phyloP scores from a whole-genome alignment of 2,113 vertebrate species.

The Dasyurus viverrinus region DNA sequence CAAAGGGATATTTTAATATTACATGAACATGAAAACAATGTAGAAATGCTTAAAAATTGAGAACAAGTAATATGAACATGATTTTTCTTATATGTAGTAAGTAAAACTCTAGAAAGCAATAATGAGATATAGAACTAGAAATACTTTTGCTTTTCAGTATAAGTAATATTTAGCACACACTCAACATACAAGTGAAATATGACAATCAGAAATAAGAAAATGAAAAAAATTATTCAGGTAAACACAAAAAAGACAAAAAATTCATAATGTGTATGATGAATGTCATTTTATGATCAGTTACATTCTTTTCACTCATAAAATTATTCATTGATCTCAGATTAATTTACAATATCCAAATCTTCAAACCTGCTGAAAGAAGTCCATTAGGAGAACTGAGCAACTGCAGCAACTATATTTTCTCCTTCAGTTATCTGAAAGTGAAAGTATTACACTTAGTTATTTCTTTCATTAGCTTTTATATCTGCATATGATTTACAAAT shows the following conservation, averaged over 20 bases:
- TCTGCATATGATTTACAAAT: background rate
- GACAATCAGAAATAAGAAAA: conserved; percentile 69
- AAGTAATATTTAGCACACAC: conserved; percentile 72
- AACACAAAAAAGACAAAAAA: conserved; percentile 76
- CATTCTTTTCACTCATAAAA: conserved; percentile 68
- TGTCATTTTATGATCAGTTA: conserved; percentile 77
- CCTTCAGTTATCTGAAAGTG: conserved; percentile 80
- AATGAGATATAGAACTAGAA: conserved; percentile 55
- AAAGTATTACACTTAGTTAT: conserved; percentile 51
- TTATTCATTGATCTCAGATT: conserved; percentile 78
- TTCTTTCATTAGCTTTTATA: background rate
- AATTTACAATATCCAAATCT: conserved; percentile 81
- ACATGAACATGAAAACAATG: conserved; percentile 74
- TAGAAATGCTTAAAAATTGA: conserved; percentile 67
- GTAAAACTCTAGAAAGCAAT: conserved; percentile 62
- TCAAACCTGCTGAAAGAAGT: conserved; percentile 84
- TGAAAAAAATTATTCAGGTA: conserved; percentile 78
- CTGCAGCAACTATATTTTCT: background rate
- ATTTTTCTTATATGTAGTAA: conserved; percentile 64
- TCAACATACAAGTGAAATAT: conserved; percentile 56
- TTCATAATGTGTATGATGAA: conserved; percentile 61
- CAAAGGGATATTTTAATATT: conserved; percentile 86
- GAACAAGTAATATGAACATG: conserved; percentile 68
- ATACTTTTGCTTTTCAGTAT: conserved; percentile 62
- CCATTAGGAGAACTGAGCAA: conserved; percentile 45